Evolutionary conservation across 2,888 invertebrate genomes (phyloP), one percentile per base, ranked within the genome.

Genomic region (Nebria brevicollis): DNA sequence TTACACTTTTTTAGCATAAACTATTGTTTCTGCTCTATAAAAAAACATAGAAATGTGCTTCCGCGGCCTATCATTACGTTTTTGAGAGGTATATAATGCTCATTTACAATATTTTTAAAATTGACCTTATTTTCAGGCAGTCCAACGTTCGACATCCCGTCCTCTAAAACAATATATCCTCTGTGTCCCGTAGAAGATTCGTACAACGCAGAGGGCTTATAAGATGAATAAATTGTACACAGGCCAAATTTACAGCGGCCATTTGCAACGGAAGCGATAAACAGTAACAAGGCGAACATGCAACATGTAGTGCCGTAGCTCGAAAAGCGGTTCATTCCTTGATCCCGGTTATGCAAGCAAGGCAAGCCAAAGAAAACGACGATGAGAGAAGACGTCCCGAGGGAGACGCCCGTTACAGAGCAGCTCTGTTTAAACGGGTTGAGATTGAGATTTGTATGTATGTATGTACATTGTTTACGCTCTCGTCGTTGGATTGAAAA

Each of bases 261-360:
- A 54, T 54, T 54, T 54, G 54, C 54, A 54, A 54, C 54, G 54
- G 54, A 54, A 54, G 54, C 54, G 70, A 70, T 70, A 70, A 70
- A 70, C 70, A 70, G 70, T 70, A 70, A 70, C 70, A 70, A 70
- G 54, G 54, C 54, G 54, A 70, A 70, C 26, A 70, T 34, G 70
- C 70, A 70, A 70, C 70, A 70, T 70, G 70, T 70, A 70, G 70
- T 13, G 54, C 54, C 8, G 54, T 54, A 54, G 54, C 54, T 54
- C 54, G 11, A 54, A 54, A 3, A 54, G 34, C 2, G 54, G 54
- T 54, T 54, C 54, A 54, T 54, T 54, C 54, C 54, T 13, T 54
- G 54, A 54, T 54, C 54, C 54, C 54, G 54, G 54, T 54, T 54
- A 54, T 54, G 54, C 54, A n/a, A n/a, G n/a, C n/a, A n/a, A n/a